Evolutionary conservation across 2,113 vertebrate species (phyloP).

Genomic region (Lamprotornis superbus): DNA sequence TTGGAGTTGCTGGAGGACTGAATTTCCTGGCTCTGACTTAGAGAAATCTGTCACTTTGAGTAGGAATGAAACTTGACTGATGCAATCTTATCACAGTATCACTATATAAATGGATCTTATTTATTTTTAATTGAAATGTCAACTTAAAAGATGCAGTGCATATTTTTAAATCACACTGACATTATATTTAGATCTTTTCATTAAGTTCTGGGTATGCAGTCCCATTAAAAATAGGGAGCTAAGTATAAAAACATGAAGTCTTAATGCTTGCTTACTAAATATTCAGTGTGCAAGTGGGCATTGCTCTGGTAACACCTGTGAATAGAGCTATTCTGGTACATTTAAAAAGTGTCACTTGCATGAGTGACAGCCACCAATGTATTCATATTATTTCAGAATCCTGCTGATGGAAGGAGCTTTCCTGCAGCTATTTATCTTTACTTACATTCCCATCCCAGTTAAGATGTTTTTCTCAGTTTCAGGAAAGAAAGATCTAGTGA

Average conservation of each 20-base stretch:
- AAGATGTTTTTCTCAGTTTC: not conserved
- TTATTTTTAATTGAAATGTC: conserved; percentile 16
- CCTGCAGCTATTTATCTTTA: conserved; percentile 3
- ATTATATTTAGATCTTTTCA: conserved; percentile 31
- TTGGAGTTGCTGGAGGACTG: not conserved
- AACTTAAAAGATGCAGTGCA: not conserved
- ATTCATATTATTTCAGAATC: not conserved
- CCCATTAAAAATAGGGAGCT: not conserved
- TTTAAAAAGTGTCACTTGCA: conserved; percentile 18
- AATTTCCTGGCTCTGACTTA: not conserved
- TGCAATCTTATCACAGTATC: not conserved
- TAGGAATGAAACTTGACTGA: conserved; percentile 8
- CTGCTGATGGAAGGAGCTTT: conserved; percentile 18
- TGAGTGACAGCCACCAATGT: conserved; percentile 46
- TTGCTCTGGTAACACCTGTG: not conserved
- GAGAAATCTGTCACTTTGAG: not conserved
- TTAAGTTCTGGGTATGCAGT: conserved; percentile 13
- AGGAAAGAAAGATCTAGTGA: not conserved
- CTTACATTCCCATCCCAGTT: not conserved
- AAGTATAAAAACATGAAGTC: conserved; percentile 23
- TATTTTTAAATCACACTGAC: not conserved
- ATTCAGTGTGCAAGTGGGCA: conserved; percentile 30
- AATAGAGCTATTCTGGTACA: conserved; percentile 29
- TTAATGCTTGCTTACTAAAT: conserved; percentile 53
- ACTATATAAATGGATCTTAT: not conserved